Base-by-base conservation (phyloP, 2,888 invertebrate species). In the Drosophila flavopinicola region DNA sequence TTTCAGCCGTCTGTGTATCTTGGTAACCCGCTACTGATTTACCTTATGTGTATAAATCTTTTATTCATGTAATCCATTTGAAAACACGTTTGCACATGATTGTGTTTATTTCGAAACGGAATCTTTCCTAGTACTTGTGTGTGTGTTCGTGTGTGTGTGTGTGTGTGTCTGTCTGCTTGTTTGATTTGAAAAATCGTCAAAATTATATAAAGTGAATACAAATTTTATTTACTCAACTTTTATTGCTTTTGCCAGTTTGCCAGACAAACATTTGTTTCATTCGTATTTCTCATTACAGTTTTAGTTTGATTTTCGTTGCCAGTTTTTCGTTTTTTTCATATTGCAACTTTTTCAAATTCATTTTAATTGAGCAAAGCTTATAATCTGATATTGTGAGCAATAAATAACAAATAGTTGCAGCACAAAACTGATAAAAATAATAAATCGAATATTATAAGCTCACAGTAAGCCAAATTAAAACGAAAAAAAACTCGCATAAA, bases 1-100 rank as follows among this genome's bases (percentile, higher is more conserved):
- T 24, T 24, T 37, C 52, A 11, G 6, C 35, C 25, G 37, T 47
- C 11, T 57, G 60, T 65, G 58, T 65, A 39, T 32, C 59, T 74
- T 70, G 87, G 87, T 76, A 72, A 70, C 85, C 87, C 83, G 85
- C 83, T 76, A 85, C 87, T 84, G 83, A 87, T 84, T 84, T 82
- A 85, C 75, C 85, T 77, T 68, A 87, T 85, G 78, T 84, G 87
- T 71, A 85, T 85, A 84, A 84, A 84, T 84, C 87, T 84, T 84
- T 84, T 84, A 84, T 84, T 84, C 87, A 84, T 84, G 87, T 84
- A 84, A 84, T 84, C 83, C 83, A 84, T 84, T 84, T 84, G 87
- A 71, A 82, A 85, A 84, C 83, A 84, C 87, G 83, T 87, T 84
- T 85, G 85, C 83, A 84, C 87, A 87, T 87, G 83, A 87, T 84